Conservation (phyloP, 2,797 vertebrate genomes). For the Knipowitschia caucasica region DNA sequence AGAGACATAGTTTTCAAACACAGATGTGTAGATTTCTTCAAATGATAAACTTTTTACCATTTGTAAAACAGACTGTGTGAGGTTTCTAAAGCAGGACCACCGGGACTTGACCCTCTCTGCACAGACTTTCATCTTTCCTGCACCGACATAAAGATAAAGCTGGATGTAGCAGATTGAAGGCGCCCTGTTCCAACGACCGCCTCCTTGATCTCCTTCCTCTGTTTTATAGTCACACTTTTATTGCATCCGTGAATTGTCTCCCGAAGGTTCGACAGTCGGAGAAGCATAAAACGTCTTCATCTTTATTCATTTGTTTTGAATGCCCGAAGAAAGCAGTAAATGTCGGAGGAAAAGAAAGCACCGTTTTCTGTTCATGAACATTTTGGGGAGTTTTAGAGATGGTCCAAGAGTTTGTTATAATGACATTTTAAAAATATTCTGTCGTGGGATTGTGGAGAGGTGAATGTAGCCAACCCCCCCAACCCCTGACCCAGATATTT, state of each 20-base stretch:
- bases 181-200: slow-evolving; percentile 45
- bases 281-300: slow-evolving; percentile 53
- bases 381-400: background rate
- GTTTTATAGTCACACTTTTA: slow-evolving; percentile 57
- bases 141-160: slow-evolving; percentile 62
- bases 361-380: slow-evolving; percentile 22
- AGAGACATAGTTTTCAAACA: too few species aligned
- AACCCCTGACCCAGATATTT: too few species aligned
- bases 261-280: slow-evolving; percentile 48
- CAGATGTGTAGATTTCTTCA: too few species aligned
- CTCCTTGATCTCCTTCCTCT: slow-evolving; percentile 52
- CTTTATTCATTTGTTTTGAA: slow-evolving; percentile 48
- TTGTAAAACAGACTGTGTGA: slow-evolving; percentile 31
- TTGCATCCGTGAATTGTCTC: slow-evolving; percentile 58
- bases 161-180: slow-evolving; percentile 56
- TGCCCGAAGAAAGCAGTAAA: slow-evolving; percentile 35
- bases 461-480: too few species aligned
- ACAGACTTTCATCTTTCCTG: slow-evolving; percentile 62
- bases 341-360: slow-evolving; percentile 30
- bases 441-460: too few species aligned
- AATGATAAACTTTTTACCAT: too few species aligned
- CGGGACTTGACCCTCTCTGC: slow-evolving; percentile 41
- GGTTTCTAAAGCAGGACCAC: slow-evolving; percentile 50
- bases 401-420: too few species aligned
- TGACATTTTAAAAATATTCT: too few species aligned